Percentiles rank a stretch among this genome's conserved stretches.
These are phyloP conservation scores for Saccostrea echinata DNA, from an alignment of 1,140 invertebrate genomes.

Conservation along the genomic window DNA sequence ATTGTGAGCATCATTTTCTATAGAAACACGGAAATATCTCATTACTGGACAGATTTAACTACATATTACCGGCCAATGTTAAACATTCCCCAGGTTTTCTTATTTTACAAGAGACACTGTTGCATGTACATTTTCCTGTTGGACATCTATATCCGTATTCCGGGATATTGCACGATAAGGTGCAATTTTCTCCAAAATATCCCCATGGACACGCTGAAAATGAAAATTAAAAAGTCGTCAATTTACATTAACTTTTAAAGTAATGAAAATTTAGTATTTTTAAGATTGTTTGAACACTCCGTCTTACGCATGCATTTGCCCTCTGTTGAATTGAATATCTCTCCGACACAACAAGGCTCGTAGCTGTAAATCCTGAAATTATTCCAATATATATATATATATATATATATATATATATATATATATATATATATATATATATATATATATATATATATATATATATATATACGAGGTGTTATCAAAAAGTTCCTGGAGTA, in stretches of 20 bases:
- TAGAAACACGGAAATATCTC: no score
- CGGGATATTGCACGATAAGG: background rate
- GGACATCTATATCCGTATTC: background rate
- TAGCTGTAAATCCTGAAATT: background rate
- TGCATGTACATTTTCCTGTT: background rate
- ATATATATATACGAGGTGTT: no score
- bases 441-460: no score
- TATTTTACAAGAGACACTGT: background rate
- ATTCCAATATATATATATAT: no score
- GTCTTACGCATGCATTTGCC: background rate
- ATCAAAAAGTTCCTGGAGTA: no score
- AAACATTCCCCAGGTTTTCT: background rate
- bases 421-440: no score
- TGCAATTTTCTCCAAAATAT: background rate
- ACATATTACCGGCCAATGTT: no score
- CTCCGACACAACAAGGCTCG: background rate
- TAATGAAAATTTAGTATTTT: no score
- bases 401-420: no score
- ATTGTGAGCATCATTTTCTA: no score
- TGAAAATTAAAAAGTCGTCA: background rate
- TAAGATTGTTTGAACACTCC: background rate
- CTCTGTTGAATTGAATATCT: background rate
- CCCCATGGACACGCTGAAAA: background rate
- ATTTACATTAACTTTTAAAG: no score
- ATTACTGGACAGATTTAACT: no score